A percentile compares a stretch with the other conserved stretches of the same genome.
Evolutionary conservation across 1,140 invertebrate genomes (phyloP).

Genomic region (Leptinotarsa texana): DNA sequence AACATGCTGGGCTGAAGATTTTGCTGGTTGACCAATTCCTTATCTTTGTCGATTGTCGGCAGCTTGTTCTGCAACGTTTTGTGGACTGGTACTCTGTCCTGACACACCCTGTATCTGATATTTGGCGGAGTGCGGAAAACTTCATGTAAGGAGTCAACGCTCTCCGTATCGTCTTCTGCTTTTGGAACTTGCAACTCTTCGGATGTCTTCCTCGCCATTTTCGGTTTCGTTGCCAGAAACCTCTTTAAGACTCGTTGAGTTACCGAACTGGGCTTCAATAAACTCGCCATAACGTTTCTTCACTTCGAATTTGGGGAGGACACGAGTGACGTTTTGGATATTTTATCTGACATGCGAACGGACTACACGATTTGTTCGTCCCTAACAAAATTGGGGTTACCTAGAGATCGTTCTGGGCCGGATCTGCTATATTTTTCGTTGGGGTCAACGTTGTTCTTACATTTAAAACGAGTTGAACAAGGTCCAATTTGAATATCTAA

Average conservation of each 20-base stretch:
- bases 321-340: neutral
- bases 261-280: neutral
- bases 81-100: slow-evolving; percentile 10
- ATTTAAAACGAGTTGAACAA: too few relatives aligned
- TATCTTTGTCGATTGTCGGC: neutral
- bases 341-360: neutral
- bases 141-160: neutral
- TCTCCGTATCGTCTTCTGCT: neutral
- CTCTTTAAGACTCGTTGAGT: neutral
- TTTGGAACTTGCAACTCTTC: neutral
- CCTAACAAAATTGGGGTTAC: too few relatives aligned
- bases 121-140: neutral
- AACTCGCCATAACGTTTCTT: neutral
- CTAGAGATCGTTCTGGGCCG: too few relatives aligned
- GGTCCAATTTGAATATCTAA: too few relatives aligned
- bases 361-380: too few relatives aligned
- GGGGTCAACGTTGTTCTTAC: too few relatives aligned
- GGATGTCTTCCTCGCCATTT: neutral
- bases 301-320: neutral
- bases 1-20: neutral
- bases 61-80: neutral
- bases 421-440: too few relatives aligned
- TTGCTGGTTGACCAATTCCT: neutral
- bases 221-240: neutral
- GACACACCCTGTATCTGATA: slow-evolving; percentile 19